Evolutionary conservation across 2,888 invertebrate genomes (phyloP).

Genomic region (Clitarchus hookeri): DNA sequence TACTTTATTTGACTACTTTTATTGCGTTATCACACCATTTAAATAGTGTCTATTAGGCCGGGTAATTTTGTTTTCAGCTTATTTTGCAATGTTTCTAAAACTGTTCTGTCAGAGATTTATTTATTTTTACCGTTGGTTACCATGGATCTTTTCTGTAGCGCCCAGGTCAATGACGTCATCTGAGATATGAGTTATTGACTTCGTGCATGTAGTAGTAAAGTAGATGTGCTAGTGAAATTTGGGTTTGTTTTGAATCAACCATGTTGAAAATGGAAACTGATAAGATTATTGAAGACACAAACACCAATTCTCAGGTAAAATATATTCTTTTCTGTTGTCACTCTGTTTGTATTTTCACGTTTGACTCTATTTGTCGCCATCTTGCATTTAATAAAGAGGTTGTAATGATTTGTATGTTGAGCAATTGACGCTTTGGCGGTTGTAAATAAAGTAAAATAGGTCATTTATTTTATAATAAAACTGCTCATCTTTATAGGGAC

Average conservation of each 20-base stretch:
- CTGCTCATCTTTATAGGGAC: not conserved
- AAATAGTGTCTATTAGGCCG: too few species aligned
- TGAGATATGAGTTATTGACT: constrained; percentile 44
- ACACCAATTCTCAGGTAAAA: constrained; percentile 69
- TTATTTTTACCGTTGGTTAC: too few species aligned
- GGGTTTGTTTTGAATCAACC: constrained; percentile 44
- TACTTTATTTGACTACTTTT: too few species aligned
- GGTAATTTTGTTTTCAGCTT: too few species aligned
- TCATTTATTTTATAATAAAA: not conserved
- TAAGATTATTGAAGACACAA: constrained; percentile 83
- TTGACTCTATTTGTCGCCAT: constrained; percentile 39
- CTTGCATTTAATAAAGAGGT: constrained; percentile 30
- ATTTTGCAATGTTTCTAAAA: too few species aligned
- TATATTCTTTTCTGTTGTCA: not conserved
- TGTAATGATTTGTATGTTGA: not conserved
- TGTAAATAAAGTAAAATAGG: not conserved
- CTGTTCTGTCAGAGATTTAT: too few species aligned
- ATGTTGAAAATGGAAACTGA: constrained; percentile 92
- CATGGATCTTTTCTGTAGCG: not conserved
- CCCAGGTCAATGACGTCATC: constrained; percentile 44
- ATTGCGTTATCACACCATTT: too few species aligned
- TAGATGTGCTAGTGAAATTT: constrained; percentile 27
- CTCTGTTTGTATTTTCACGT: not conserved
- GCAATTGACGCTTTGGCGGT: not conserved
- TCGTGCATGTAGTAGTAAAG: constrained; percentile 42